Conservation (phyloP, 2,888 invertebrate species). For the Drosophila paranaensis region DNA sequence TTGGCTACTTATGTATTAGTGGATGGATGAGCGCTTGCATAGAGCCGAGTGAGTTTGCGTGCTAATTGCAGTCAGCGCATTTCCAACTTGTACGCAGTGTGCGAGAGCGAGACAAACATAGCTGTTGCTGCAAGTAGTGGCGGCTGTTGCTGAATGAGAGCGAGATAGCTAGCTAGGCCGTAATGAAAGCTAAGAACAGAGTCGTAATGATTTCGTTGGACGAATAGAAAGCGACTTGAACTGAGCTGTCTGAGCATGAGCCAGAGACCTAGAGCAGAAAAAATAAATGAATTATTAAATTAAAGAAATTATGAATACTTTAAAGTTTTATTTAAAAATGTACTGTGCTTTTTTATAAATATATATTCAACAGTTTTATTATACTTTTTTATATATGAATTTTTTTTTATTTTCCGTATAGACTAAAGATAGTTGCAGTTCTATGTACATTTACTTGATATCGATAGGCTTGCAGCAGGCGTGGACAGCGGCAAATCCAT, state of each 20-base stretch:
- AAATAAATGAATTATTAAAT: no score
- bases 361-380: no score
- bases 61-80: neutral
- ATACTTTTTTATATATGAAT: no score
- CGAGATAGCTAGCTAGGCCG: neutral
- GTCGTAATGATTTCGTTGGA: no score
- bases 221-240: neutral
- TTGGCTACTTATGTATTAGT: neutral
- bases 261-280: no score
- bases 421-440: no score
- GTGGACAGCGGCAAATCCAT: neutral
- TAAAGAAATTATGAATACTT: no score
- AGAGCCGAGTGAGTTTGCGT: neutral
- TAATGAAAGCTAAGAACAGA: neutral
- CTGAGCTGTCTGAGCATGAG: neutral
- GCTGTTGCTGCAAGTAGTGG: neutral
- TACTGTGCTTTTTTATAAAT: no score
- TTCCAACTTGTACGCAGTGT: neutral
- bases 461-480: neutral
- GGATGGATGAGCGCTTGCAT: neutral
- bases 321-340: no score
- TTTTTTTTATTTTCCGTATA: neutral
- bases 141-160: neutral
- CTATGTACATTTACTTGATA: neutral
- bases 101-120: neutral